These are phyloP conservation scores for Mimas tiliae DNA, from an alignment of 2,888 invertebrate genomes.

Conservation along the genomic window DNA sequence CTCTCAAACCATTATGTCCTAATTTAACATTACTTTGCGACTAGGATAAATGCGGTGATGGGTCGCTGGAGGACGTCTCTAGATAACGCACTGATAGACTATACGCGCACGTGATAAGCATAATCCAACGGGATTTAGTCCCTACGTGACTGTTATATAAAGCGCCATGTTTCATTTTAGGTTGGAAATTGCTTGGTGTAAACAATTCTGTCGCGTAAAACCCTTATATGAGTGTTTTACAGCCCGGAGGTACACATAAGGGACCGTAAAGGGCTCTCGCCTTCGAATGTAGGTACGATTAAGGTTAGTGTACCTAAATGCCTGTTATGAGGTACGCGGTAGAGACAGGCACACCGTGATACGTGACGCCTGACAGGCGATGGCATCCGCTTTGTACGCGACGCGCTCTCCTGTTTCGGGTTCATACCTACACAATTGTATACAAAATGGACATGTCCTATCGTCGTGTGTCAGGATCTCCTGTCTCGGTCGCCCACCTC, in stretches of 20 bases:
- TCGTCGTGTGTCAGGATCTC: no score
- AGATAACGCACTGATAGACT: constrained; percentile 48
- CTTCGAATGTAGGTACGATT: background rate
- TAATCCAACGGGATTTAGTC: constrained; percentile 44
- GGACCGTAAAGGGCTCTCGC: background rate
- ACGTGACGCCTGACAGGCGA: no score
- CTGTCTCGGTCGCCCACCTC: no score
- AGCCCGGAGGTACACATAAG: background rate
- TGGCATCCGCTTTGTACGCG: no score
- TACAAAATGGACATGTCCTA: no score
- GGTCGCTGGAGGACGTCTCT: background rate
- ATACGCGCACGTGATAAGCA: constrained; percentile 49
- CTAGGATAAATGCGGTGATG: constrained; percentile 19
- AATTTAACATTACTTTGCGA: background rate
- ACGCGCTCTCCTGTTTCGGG: no score
- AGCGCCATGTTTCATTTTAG: constrained; percentile 38
- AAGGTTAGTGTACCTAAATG: no score
- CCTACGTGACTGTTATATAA: constrained; percentile 46
- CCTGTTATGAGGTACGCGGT: no score
- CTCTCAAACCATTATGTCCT: background rate
- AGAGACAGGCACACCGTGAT: no score
- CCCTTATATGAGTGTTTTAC: constrained; percentile 6
- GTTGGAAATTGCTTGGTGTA: constrained; percentile 37
- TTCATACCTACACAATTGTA: no score
- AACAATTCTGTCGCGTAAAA: constrained; percentile 35